Base-by-base conservation (phyloP, 2,888 invertebrate species). In the Tinea semifulvella region DNA sequence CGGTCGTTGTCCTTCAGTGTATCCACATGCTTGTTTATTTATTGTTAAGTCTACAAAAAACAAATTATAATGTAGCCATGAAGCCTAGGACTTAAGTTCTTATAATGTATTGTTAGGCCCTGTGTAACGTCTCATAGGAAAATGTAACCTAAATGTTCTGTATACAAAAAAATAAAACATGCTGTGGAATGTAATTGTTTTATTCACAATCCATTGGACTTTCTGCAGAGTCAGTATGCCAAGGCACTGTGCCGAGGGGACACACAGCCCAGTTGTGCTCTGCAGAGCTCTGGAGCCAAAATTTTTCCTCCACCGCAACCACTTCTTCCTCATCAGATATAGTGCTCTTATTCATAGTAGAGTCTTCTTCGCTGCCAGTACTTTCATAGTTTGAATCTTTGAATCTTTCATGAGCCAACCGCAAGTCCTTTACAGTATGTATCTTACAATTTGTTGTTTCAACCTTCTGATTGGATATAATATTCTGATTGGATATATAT, bases 91-190 rank as follows among this genome's bases (percentile, higher is more conserved):
- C 11, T 28, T n/a, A 36, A 17, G 2, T 18, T 36, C 3, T 36
- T 17, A 2, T 4, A 4, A 36, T 13, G 20, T 76, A 75, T 75
- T 71, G 65, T 70, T 74, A 76, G 73, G 68, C 55, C 63, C 64
- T 65, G 64, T 69, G 67, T 69, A 69, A 69, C 71, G 67, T 73
- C 73, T 75, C 69, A 75, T 75, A 75, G 69, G 65, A 64, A 71
- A 76, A 70, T 79, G 72, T 79, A 79, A 80, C 77, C 80, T 77
- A 77, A 80, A 76, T 72, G 70, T 65, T 64, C 63, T 80, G 75
- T 76, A 79, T 75, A 73, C 65, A 71, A 63, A 69, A 68, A 70
- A 66, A 70, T 72, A 66, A 63, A 67, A 66, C 65, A 75, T 74
- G 72, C 71, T 75, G 73, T 73, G 69, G 61, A 65, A 54, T 51